A percentile compares a stretch with the other conserved stretches of the same genome.
These are phyloP conservation scores for Adelognathus sp. DNA, from an alignment of 2,888 invertebrate species.

Conservation along the genomic window DNA sequence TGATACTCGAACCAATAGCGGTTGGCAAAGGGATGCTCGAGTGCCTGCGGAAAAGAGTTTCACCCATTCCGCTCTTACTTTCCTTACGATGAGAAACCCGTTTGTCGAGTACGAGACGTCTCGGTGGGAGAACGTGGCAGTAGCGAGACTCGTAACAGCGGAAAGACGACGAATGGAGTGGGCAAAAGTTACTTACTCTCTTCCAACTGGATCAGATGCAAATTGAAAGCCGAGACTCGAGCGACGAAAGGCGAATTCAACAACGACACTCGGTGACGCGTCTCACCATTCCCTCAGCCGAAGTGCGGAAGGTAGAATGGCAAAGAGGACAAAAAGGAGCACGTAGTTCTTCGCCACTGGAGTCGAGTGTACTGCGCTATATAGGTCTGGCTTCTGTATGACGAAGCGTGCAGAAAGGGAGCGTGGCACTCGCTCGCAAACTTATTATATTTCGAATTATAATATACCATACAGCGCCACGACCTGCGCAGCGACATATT, in stretches of 20 bases:
- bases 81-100: neutral
- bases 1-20: neutral
- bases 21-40: constrained; percentile 10
- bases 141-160: neutral
- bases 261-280: constrained; percentile 32
- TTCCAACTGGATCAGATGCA: constrained; percentile 60
- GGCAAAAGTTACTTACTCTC: constrained; percentile 58
- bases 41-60: constrained; percentile 32
- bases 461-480: constrained; percentile 19
- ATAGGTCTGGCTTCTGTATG: constrained; percentile 20
- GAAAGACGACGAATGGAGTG: constrained; percentile 11
- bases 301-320: constrained; percentile 5
- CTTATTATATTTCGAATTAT: constrained; percentile 50
- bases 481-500: constrained; percentile 37
- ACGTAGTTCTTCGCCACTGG: constrained; percentile 29
- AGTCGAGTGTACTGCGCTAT: constrained; percentile 12
- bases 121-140: constrained; percentile 4
- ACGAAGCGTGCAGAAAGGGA: neutral
- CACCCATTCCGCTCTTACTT: neutral
- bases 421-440: neutral
- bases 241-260: constrained; percentile 46
- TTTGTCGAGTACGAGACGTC: constrained; percentile 1
- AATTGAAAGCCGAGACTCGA: constrained; percentile 57
- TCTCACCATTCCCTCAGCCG: constrained; percentile 11
- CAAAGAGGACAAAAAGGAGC: constrained; percentile 2